Evolutionary conservation across 2,888 invertebrate genomes (phyloP), one percentile per base, ranked within the genome.

Genomic region (Hybos culiciformis): DNA sequence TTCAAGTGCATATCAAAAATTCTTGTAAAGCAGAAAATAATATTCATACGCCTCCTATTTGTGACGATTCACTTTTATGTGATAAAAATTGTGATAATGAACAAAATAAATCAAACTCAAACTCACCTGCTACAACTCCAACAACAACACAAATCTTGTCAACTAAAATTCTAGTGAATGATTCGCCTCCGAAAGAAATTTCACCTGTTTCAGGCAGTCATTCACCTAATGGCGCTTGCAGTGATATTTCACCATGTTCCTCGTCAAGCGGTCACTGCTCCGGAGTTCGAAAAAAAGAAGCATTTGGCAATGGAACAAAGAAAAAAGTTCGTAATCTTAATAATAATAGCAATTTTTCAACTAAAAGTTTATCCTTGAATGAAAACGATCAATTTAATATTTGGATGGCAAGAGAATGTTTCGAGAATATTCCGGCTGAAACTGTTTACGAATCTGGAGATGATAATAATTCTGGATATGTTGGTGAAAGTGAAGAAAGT

Each of bases 301-400:
- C 19, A 21, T n/a, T 36, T 14, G 21, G 21, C 5, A 71, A 74
- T 51, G 78, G 77, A 29, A 74, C 75, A 11, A 80, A 79, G 58
- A 80, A 78, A 61, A 80, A 80, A 65, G 68, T 74, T 21, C 73
- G 75, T 55, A 60, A 50, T 19, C 26, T 42, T 5, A 32, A 47
- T 9, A 46, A 47, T 14, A 54, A 48, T 24, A 50, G 47, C 1
- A 43, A 41, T 18, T 44, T 39, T 11, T 42, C 46, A 4, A 21
- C 24, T n/a, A n/a, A n/a, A n/a, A n/a, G n/a, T n/a, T n/a, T n/a
- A 39, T 46, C n/a, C 39, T 40, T 18, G 31, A 49, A 42, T 44
- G 44, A 44, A 2, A 42, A 52, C 32, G 52, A 50, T 4, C 56
- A 58, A 4, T 60, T 59, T 21, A 63, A 64, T 46, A 49, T 66